Evolutionary conservation across 1,140 invertebrate genomes (phyloP), one percentile per base, ranked within the genome.

Genomic region (Uloborus diversus): DNA sequence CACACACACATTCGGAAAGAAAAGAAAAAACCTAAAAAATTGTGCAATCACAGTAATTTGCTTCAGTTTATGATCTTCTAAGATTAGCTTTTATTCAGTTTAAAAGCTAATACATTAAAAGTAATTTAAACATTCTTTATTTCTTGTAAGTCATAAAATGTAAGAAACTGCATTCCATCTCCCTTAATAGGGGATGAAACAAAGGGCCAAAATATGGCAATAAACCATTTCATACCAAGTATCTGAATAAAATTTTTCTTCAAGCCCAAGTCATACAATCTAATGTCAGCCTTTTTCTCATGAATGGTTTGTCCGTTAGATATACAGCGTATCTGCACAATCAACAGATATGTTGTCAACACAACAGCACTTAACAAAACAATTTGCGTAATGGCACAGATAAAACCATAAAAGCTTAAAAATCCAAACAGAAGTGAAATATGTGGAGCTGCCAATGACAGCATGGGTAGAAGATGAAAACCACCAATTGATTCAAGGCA

Each of bases 381-480:
- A 14, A 76, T 76, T 20, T 80, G 81, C 17, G 69, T 33, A 4
- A 82, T 32, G n/a, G 82, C 61, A 20, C 76, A 81, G 2, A 83
- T 30, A 59, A 81, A 81, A 1, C 79, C 79, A 59, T 81, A 82
- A 3, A 64, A 25, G 23, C 70, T 73, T 11, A 83, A 25, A 7
- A 51, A 64, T 35, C 82, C 82, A 20, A 81, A 70, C 17, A 83
- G 17, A 23, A 78, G 64, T 25, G 81, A 80, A 61, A 83, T 65
- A 33, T 83, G 82, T 23, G 82, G 82, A 25, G 82, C 82, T n/a
- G 78, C 20, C 56, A 82, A 59, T 13, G 49, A 61, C 1, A 82
- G 47, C 4, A 82, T 2, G 51, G 80, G 33, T 13, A 35, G 2
- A 20, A 70, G 30, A 37, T 51, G 51, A 35, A 69, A 81, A 27